phyloP scores from a whole-genome alignment of 2,888 invertebrate genomes.

The Hedya salicella region DNA sequence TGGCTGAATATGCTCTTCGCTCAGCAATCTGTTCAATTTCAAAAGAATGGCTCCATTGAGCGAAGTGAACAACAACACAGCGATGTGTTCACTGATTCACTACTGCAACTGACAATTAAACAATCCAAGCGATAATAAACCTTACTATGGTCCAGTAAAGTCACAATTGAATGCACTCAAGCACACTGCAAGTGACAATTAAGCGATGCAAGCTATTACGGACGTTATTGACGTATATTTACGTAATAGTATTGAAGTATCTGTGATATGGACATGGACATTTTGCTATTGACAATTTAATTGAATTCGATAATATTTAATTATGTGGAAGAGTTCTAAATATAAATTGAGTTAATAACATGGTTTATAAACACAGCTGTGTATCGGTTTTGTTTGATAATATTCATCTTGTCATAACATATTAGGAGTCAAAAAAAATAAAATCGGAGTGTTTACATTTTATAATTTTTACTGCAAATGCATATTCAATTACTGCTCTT shows the following conservation, averaged over 20 bases:
- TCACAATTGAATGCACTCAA: background rate
- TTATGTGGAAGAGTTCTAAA: slow-evolving; percentile 15
- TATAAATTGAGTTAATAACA: slow-evolving; percentile 12
- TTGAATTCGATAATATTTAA: slow-evolving; percentile 20
- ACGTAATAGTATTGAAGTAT: background rate
- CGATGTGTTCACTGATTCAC: slow-evolving; percentile 25
- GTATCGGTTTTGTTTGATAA: background rate
- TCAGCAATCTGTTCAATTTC: slow-evolving; percentile 41
- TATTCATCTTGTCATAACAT: background rate
- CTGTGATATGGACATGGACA: background rate
- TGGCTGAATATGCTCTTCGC: background rate
- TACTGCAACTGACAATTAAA: slow-evolving; percentile 31
- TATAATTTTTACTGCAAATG: too few relatives aligned
- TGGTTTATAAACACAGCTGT: slow-evolving; percentile 2
- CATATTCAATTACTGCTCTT: too few relatives aligned
- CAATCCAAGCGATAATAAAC: slow-evolving; percentile 6
- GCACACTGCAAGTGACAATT: background rate
- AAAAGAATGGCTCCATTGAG: slow-evolving; percentile 51
- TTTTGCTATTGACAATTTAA: slow-evolving; percentile 18
- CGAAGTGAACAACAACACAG: slow-evolving; percentile 22
- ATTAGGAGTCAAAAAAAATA: too few relatives aligned
- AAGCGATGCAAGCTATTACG: slow-evolving; percentile 7
- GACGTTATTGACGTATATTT: background rate
- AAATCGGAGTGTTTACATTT: too few relatives aligned
- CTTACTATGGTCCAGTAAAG: background rate